Evolutionary conservation across 2,113 vertebrate species (phyloP).

Genomic region (Leuciscus idus): DNA sequence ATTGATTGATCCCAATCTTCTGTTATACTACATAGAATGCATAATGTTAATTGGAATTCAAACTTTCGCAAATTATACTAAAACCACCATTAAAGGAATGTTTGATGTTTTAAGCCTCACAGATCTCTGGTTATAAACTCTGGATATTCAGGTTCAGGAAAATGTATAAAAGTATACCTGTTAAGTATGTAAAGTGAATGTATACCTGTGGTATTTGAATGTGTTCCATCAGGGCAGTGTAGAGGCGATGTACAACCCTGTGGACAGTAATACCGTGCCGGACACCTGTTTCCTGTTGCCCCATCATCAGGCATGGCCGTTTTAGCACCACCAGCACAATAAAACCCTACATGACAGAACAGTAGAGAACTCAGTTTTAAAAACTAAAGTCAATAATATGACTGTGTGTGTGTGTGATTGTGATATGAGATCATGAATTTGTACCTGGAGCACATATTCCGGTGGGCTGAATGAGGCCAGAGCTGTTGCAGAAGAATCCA

Average conservation of each 20-base stretch:
- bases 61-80: background rate
- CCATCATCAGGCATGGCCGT: slow-evolving; percentile 76
- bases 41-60: background rate
- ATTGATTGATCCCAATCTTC: background rate
- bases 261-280: slow-evolving; percentile 80
- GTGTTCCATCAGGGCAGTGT: slow-evolving; percentile 76
- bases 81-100: background rate
- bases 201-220: slow-evolving; percentile 79
- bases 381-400: background rate
- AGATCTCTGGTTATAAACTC: background rate
- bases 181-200: background rate
- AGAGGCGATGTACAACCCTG: slow-evolving; percentile 75
- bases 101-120: background rate
- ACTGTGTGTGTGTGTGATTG: too few species aligned
- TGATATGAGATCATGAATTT: background rate
- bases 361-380: background rate
- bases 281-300: slow-evolving; percentile 76
- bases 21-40: background rate
- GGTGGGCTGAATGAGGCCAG: slow-evolving; percentile 76
- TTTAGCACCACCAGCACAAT: slow-evolving; percentile 76
- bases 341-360: slow-evolving; percentile 78
- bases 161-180: background rate
- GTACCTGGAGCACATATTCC: slow-evolving; percentile 78
- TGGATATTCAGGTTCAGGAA: background rate
- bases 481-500: slow-evolving; percentile 81